phyloP scores from a whole-genome alignment of 2,113 vertebrate species.

The Bambusicola thoracicus region DNA sequence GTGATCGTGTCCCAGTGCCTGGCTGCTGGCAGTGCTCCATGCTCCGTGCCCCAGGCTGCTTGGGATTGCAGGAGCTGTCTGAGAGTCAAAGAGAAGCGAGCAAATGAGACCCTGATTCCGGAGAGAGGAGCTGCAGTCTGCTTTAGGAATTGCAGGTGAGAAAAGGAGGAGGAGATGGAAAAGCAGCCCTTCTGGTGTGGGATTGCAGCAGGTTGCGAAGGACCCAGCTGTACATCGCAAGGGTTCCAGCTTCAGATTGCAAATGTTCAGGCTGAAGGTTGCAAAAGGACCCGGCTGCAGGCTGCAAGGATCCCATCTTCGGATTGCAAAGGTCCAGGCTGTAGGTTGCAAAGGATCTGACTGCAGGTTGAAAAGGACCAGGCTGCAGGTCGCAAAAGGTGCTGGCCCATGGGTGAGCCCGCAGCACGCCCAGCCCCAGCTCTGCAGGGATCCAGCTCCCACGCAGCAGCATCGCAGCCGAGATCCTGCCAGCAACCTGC shows the following conservation, averaged over 20 bases:
- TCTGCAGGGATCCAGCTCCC: not conserved
- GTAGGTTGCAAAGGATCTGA: too few relatives aligned
- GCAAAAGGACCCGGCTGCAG: not conserved
- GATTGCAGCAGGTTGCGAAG: not conserved
- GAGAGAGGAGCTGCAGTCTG: not conserved
- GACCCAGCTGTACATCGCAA: too few relatives aligned
- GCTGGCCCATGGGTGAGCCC: fast-evolving
- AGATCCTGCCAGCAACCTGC: not conserved
- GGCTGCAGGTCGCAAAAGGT: fast-evolving
- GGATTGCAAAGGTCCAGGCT: too few relatives aligned
- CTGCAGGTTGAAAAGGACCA: not conserved
- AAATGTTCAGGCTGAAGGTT: not conserved
- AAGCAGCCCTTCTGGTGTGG: not conserved
- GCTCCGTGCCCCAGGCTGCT: not conserved
- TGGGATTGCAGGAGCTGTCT: not conserved
- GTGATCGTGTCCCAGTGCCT: not conserved
- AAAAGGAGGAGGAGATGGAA: not conserved
- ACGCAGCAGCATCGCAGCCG: fast-evolving
- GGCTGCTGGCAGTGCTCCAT: not conserved
- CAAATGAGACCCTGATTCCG: not conserved
- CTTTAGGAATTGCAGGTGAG: not conserved
- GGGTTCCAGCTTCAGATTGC: not conserved
- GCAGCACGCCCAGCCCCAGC: fast-evolving
- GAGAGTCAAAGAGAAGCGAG: not conserved
- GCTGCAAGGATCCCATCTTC: too few relatives aligned